Conservation (phyloP, 2,113 vertebrate genomes). For the Ceyx melanurus region DNA sequence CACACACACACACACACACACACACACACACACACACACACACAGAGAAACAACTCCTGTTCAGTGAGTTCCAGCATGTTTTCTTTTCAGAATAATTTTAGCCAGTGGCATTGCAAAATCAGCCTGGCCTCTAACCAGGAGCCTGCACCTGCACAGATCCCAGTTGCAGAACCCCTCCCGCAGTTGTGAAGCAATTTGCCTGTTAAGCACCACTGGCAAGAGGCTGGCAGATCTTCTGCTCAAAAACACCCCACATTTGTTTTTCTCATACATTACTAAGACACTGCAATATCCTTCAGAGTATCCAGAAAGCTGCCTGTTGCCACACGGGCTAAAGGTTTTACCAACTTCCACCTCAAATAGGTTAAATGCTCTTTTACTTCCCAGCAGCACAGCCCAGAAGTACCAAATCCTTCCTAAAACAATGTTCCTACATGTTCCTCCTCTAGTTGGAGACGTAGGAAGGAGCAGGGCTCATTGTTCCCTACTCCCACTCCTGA, state of each 20-base stretch:
- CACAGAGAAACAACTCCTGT: conserved; percentile 28
- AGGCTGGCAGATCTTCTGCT: conserved; percentile 70
- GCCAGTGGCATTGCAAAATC: conserved; percentile 75
- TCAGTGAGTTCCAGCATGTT: conserved; percentile 60
- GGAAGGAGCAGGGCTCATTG: not conserved
- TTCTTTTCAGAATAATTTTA: conserved; percentile 71
- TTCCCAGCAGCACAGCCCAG: not conserved
- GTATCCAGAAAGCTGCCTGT: conserved; percentile 70
- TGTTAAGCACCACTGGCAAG: conserved; percentile 75
- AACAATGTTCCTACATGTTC: not conserved
- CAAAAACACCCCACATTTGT: conserved; percentile 26
- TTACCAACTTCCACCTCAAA: conserved; percentile 38
- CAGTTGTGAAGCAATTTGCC: conserved; percentile 75
- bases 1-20: not conserved
- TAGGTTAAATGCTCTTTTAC: conserved; percentile 11
- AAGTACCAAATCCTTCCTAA: conserved; percentile 41
- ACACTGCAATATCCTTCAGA: conserved; percentile 62
- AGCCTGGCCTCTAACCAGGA: conserved; percentile 72
- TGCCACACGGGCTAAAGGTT: conserved; percentile 57
- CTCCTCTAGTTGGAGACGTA: not conserved
- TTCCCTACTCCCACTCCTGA: conserved; percentile 15
- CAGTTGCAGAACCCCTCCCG: conserved; percentile 60
- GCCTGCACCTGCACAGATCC: conserved; percentile 74
- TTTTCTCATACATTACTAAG: conserved; percentile 68
- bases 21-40: not conserved